Percentiles rank a stretch among this genome's conserved stretches.
These are phyloP conservation scores for Drosophila nigrodunni DNA, from an alignment of 1,140 invertebrate genomes.

Conservation along the genomic window DNA sequence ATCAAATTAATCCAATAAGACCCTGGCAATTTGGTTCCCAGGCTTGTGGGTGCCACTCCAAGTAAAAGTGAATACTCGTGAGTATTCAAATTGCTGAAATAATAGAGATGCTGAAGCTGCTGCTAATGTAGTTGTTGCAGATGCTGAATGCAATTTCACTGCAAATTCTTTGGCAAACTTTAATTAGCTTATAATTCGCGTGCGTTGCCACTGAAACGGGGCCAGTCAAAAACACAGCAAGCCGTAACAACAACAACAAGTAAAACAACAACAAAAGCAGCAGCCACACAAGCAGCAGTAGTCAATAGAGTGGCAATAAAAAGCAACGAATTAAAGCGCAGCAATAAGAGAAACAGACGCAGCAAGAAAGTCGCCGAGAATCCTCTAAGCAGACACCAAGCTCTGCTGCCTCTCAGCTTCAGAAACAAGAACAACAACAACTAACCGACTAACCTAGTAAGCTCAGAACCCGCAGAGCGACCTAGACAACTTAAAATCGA, in stretches of 20 bases:
- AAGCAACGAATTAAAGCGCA: slow-evolving; percentile 51
- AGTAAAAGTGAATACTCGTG: slow-evolving; percentile 45
- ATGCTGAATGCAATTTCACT: slow-evolving; percentile 63
- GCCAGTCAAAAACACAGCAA: slow-evolving; percentile 58
- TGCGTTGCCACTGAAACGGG: slow-evolving; percentile 67
- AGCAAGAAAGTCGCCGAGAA: slow-evolving; percentile 73
- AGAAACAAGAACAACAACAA: slow-evolving; percentile 53
- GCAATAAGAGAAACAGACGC: slow-evolving; percentile 61
- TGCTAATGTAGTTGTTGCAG: slow-evolving; percentile 14
- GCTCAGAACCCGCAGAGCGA: slow-evolving; percentile 73
- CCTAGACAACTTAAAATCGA: slow-evolving; percentile 47
- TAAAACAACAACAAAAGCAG: slow-evolving; percentile 17
- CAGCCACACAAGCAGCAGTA: slow-evolving; percentile 17
- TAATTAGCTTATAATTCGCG: slow-evolving; percentile 79
- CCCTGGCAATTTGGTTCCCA: slow-evolving; percentile 57
- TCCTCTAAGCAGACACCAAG: slow-evolving; percentile 54
- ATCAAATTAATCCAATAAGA: slow-evolving; percentile 79
- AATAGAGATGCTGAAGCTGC: slow-evolving; percentile 25
- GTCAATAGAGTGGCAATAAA: slow-evolving; percentile 20
- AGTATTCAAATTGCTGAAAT: slow-evolving; percentile 41
- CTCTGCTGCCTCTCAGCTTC: background rate
- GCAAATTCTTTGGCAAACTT: slow-evolving; percentile 61
- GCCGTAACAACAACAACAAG: slow-evolving; percentile 29
- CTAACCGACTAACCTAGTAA: slow-evolving; percentile 83
- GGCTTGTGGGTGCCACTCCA: slow-evolving; percentile 42